These are phyloP conservation scores for Vollenhovia emeryi DNA, from an alignment of 1,140 invertebrate genomes.

Conservation along the genomic window DNA sequence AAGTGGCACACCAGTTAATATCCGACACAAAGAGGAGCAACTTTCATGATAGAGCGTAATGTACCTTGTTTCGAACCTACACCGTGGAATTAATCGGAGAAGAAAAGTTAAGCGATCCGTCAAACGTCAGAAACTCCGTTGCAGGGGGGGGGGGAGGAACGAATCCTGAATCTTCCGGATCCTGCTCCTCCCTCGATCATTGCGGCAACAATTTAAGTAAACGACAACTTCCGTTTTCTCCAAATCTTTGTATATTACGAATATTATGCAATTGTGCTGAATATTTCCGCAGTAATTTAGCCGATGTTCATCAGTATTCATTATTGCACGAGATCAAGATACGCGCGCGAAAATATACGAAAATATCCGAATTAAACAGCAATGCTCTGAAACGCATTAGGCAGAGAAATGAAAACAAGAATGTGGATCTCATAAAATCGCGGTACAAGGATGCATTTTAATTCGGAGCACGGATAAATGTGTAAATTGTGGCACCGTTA, in stretches of 20 bases:
- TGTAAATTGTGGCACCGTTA: no score
- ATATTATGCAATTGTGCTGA: neutral
- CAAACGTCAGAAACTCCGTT: neutral
- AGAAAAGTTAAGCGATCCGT: neutral
- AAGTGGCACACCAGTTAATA: neutral
- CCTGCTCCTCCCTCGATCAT: neutral
- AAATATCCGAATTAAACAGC: neutral
- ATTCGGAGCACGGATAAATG: conserved; percentile 17
- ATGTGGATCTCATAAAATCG: neutral
- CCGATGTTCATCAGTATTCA: neutral
- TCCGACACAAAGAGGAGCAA: neutral
- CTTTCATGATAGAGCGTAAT: neutral
- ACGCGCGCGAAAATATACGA: neutral
- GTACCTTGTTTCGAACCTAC: neutral
- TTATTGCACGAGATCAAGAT: neutral
- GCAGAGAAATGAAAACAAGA: conserved; percentile 21
- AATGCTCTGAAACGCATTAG: neutral
- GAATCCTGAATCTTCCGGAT: neutral
- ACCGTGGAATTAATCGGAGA: neutral
- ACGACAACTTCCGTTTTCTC: neutral
- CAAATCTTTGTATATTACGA: neutral
- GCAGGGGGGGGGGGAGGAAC: neutral
- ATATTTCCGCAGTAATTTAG: neutral
- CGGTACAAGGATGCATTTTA: conserved; percentile 22
- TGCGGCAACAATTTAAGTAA: neutral